Percentiles rank a stretch among this genome's conserved stretches.
Evolutionary conservation across 2,888 invertebrate species (phyloP).

Genomic region (Andricus curvator): DNA sequence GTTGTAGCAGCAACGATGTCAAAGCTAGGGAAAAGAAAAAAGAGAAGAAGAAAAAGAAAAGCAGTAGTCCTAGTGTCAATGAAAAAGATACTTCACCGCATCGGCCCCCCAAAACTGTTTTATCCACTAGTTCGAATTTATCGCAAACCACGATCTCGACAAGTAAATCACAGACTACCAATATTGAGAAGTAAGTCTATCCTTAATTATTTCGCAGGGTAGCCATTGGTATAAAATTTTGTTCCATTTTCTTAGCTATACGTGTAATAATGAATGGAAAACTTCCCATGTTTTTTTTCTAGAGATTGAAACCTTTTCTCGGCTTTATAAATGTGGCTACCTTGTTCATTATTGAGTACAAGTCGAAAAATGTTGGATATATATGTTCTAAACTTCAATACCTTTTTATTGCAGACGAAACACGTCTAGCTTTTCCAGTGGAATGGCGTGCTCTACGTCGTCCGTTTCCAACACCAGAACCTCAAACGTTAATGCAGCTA

Average conservation of each 20-base stretch:
- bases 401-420: conserved; percentile 61
- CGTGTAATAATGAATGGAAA: not conserved
- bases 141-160: conserved; percentile 65
- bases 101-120: conserved; percentile 62
- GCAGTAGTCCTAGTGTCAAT: conserved; percentile 60
- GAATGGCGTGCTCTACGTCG: conserved; percentile 58
- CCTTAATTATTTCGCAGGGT: not conserved
- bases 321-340: not conserved
- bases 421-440: conserved; percentile 59
- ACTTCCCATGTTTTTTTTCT: too few relatives aligned
- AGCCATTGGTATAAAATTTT: not conserved
- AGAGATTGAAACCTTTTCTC: too few relatives aligned
- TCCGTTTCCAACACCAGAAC: conserved; percentile 63
- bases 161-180: conserved; percentile 66
- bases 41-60: conserved; percentile 84
- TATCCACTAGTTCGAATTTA: conserved; percentile 54
- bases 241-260: not conserved
- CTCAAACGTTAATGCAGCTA: conserved; percentile 58
- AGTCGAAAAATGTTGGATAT: conserved; percentile 28
- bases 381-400: not conserved
- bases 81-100: conserved; percentile 72
- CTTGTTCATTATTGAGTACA: not conserved
- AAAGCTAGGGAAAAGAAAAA: conserved; percentile 86
- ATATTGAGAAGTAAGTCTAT: conserved; percentile 63
- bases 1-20: conserved; percentile 91